Evolutionary conservation across 2,113 vertebrate species (phyloP).

Genomic region (Hipposideros armiger): DNA sequence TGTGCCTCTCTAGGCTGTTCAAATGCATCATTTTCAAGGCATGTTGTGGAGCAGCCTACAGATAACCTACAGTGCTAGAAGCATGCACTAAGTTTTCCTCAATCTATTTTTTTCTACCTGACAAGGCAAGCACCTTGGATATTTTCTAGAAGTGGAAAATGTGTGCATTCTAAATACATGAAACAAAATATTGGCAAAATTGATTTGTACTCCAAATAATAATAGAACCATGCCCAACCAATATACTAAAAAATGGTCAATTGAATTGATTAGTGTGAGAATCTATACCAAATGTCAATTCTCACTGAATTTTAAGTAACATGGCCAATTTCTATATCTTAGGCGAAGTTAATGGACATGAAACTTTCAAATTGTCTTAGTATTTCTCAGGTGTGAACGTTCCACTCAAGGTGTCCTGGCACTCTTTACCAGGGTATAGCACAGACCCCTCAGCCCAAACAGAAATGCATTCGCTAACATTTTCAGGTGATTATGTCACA

Average conservation of each 20-base stretch:
- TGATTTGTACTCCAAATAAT: slow-evolving; percentile 40
- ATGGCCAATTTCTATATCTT: slow-evolving; percentile 12
- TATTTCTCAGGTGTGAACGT: background rate
- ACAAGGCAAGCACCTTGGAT: slow-evolving; percentile 41
- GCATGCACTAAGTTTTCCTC: slow-evolving; percentile 53
- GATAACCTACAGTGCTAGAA: slow-evolving; percentile 33
- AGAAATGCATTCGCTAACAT: slow-evolving; percentile 26
- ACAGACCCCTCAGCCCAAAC: background rate
- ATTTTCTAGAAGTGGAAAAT: slow-evolving; percentile 57
- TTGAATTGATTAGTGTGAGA: slow-evolving; percentile 15
- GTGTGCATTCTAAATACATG: slow-evolving; percentile 34
- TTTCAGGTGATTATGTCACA: slow-evolving; percentile 30
- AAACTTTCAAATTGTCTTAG: slow-evolving; percentile 39
- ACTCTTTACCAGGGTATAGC: slow-evolving; percentile 4
- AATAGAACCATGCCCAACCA: background rate
- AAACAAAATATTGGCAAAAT: slow-evolving; percentile 69
- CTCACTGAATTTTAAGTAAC: slow-evolving; percentile 60
- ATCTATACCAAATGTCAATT: slow-evolving; percentile 33
- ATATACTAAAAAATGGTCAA: slow-evolving; percentile 12
- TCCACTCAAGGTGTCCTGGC: background rate
- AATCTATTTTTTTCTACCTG: slow-evolving; percentile 67
- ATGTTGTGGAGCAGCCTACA: background rate
- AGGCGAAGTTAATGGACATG: background rate
- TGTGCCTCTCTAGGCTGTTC: slow-evolving; percentile 54
- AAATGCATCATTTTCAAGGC: slow-evolving; percentile 71